Evolutionary conservation across 1,140 invertebrate species (phyloP), one percentile per base, ranked within the genome.

Genomic region (Homarus americanus): DNA sequence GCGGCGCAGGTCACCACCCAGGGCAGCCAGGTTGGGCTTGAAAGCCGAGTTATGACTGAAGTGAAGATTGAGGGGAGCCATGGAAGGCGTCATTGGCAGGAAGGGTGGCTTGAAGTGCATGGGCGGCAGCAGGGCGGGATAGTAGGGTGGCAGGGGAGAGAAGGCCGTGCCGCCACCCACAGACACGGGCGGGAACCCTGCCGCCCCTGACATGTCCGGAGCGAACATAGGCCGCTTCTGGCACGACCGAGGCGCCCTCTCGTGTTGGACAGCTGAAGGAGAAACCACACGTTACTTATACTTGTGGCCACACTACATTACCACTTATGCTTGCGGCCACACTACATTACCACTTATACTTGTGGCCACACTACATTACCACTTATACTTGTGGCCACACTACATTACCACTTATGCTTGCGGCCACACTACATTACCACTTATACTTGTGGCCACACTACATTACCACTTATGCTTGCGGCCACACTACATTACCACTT

Each of bases 221-320:
- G 93, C 88, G 93, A 94, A 93, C 69, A 91, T 86, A 17, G 92
- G 93, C 2, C 91, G 93, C 95, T 92, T 93, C 63, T 91, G 91
- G 87, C 94, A 94, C 75, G 94, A 94, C 89, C 97, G 94, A 0
- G 97, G 97, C 20, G 97, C 97, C 92, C 97, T 95, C 94, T 98
- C 97, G 94, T 98, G 97, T 94, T 98, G 97, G 5, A 98, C 97
- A 90, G 97, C 97, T 98, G 95, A 20, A 58, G 78, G 75, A 44
- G 80, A 53, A 58, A 58, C 15, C 58, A 28, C 24, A 20, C 53
- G 20, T 58, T 24, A 58, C n/a, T n/a, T n/a, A n/a, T n/a, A n/a
- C n/a, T n/a, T n/a, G n/a, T n/a, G n/a, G n/a, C n/a, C 44, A 7
- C 44, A 5, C 44, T 49, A 49, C 44, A 49, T 5, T 49, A 49